phyloP scores from a whole-genome alignment of 2,113 vertebrate species.

The Mustelus asterias region DNA sequence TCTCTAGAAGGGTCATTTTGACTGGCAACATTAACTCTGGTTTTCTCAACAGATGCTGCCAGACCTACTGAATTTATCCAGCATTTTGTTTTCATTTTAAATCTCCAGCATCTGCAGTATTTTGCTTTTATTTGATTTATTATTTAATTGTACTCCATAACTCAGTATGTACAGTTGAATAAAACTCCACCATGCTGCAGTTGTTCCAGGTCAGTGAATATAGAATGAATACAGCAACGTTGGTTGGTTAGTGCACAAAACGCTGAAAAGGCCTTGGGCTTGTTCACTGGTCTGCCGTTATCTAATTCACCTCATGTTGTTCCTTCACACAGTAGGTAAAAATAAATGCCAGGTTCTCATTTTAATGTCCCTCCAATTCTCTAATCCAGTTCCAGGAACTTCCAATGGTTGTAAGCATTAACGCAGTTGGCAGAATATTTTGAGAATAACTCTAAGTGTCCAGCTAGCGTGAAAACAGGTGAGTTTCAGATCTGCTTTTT shows the following conservation, averaged over 20 bases:
- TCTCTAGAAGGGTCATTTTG: too few relatives aligned
- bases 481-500: too few relatives aligned
- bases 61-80: too few relatives aligned
- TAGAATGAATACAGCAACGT: background rate
- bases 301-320: too few relatives aligned
- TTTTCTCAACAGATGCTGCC: too few relatives aligned
- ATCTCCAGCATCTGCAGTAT: too few relatives aligned
- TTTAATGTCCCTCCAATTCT: background rate
- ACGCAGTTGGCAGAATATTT: background rate
- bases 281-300: background rate
- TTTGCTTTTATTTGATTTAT: background rate
- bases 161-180: background rate
- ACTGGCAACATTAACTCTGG: too few relatives aligned
- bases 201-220: background rate
- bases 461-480: too few relatives aligned
- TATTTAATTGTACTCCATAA: background rate
- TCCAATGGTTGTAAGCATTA: background rate
- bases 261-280: background rate
- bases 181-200: background rate
- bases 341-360: background rate
- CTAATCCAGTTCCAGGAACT: background rate
- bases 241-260: background rate
- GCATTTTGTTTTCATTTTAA: too few relatives aligned
- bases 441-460: too few relatives aligned
- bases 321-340: background rate